These are phyloP conservation scores for Sardina pilchardus DNA, from an alignment of 2,113 vertebrate species.

Conservation along the genomic window DNA sequence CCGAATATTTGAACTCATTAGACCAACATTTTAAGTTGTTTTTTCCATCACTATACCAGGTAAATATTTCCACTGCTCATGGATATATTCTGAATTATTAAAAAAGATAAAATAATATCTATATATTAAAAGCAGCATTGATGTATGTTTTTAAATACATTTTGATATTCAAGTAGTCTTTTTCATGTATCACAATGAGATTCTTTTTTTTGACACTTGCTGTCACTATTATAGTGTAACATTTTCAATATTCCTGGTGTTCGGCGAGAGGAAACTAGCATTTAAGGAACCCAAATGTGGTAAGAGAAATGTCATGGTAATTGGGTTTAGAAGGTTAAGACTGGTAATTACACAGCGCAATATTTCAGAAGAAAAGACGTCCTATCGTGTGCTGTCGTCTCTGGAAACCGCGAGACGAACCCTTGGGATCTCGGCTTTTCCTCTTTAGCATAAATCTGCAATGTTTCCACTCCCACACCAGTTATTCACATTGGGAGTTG, in stretches of 20 bases:
- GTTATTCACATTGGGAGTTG: neutral
- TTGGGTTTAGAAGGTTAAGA: constrained; percentile 19
- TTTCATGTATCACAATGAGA: neutral
- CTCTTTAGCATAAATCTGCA: neutral
- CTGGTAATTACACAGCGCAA: neutral
- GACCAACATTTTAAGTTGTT: neutral
- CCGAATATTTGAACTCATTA: neutral
- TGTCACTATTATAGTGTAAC: neutral
- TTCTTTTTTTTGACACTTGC: neutral
- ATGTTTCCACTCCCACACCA: neutral
- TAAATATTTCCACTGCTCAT: neutral
- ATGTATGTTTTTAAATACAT: neutral
- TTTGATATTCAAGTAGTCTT: neutral
- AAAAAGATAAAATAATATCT: neutral
- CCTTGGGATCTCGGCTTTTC: neutral
- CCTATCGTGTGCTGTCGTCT: neutral
- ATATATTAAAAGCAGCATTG: neutral
- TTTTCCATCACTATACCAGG: neutral
- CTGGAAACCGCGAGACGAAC: neutral
- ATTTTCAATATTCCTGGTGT: neutral
- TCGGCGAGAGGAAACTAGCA: neutral
- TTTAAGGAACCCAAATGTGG: neutral
- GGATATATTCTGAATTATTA: neutral
- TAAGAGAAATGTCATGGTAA: constrained; percentile 18
- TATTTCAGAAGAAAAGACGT: neutral